These are phyloP conservation scores for Oncorhynchus masou DNA, from an alignment of 2,113 vertebrate species.

Conservation along the genomic window DNA sequence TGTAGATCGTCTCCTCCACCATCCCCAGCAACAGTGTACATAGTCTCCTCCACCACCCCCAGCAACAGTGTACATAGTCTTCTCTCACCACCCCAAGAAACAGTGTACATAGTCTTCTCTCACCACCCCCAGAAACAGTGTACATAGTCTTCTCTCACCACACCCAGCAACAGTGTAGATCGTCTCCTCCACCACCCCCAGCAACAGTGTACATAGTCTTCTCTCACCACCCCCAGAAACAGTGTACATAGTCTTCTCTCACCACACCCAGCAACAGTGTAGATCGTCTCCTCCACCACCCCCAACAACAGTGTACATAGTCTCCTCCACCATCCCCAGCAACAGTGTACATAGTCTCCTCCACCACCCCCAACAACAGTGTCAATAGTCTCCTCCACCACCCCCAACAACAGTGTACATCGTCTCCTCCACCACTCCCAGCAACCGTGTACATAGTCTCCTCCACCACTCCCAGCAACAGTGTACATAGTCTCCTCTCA, in stretches of 20 bases:
- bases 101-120: conserved; percentile 27
- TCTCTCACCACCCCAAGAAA: conserved; percentile 12
- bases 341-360: conserved; percentile 29
- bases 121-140: neutral
- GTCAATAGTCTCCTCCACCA: neutral
- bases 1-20: conserved; percentile 25
- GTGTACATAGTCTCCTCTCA: neutral
- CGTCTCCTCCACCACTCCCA: neutral
- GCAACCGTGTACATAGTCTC: conserved; percentile 31
- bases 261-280: conserved; percentile 24
- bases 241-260: neutral
- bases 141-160: neutral
- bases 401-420: too few species aligned
- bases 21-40: neutral
- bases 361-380: neutral
- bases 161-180: too few species aligned
- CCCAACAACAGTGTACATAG: too few species aligned
- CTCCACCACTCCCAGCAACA: neutral
- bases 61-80: too few species aligned
- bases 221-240: neutral
- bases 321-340: conserved; percentile 6
- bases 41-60: neutral
- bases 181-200: neutral
- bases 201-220: conserved; percentile 31
- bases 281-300: conserved; percentile 26